Base-by-base conservation (phyloP, 2,113 vertebrate species). In the Takifugu bimaculatus region DNA sequence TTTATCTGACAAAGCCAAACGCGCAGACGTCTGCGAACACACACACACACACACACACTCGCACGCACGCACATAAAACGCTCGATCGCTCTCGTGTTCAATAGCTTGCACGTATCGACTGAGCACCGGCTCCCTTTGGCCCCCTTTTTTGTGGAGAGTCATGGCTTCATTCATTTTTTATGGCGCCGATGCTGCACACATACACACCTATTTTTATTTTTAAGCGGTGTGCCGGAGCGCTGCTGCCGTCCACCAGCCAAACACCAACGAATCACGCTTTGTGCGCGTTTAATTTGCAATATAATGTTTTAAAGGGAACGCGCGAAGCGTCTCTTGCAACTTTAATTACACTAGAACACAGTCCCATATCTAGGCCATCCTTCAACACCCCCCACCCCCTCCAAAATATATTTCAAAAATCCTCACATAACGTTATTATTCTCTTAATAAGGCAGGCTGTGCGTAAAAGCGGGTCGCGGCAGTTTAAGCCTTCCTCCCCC, bases 261-360 rank as follows among this genome's bases (percentile, higher is more conserved):
- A 20, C 51, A 47, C 63, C n/a, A 29, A 55, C 39, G 54, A 54
- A 77, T 79, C 72, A 70, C 74, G 73, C 66, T 68, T 77, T 69
- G 53, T 57, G 54, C 57, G 50, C 68, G 60, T 77, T 81, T 80
- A 75, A 82, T 81, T 84, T 69, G 72, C 66, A 61, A 77, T 67
- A 72, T 75, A 84, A 75, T 35, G 65, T 81, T 63, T 79, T 64
- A 77, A 82, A 84, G 71, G 70, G 81, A 63, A 60, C 55, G 60
- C 66, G 70, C 77, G 69, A 81, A 81, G 76, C 80, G 58, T 74
- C 76, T 83, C 74, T 57, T 84, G 83, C 83, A 88, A 88, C 85
- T 88, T 88, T 87, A 85, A 84, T 83, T 70, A 79, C 81, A 81
- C 61, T 65, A 73, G 71, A 80, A 69, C 73, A 68, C 71, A 70